Evolutionary conservation across 2,888 invertebrate species (phyloP), one percentile per base, ranked within the genome.

Genomic region (Cataglyphis rosenhaueri): DNA sequence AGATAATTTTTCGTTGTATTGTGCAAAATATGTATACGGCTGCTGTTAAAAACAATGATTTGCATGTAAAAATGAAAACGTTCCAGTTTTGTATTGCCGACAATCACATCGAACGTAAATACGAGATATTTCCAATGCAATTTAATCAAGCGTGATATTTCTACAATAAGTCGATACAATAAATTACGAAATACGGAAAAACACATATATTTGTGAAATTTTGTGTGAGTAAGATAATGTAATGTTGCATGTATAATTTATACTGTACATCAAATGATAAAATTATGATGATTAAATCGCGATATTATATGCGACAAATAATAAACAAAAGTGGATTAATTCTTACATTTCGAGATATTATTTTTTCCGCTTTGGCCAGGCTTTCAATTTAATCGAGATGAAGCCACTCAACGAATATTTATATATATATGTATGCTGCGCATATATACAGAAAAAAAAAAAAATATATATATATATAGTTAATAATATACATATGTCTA

Each of bases 31-130:
- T 15, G 9, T 44, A 52, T 52, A n/a, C n/a, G 2, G 15, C 66
- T 18, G 10, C 44, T 66, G 35, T 35, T 35, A 66, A 66, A 66
- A 66, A 41, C 41, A 52, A n/a, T 52, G n/a, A 8, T n/a, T 52
- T 52, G 52, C 52, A n/a, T 52, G 8, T 52, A 52, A 52, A 21
- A 65, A 41, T 25, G 66, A 29, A 44, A 66, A 64, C 18, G 29
- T 44, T 18, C 44, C 44, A 66, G 44, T 44, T 66, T 66, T 44
- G 18, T 44, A 66, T 66, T 25, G 15, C 25, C 44, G 29, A 65
- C 21, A 21, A 65, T 65, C 25, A 25, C 15, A 41, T 41, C 65
- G 41, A 65, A 66, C 29, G 25, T 29, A 66, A 66, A 66, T 66
- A 25, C 25, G 18, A 44, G 18, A 29, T 66, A 66, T 18, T 25